Percentiles rank a stretch among this genome's conserved stretches.
These are phyloP conservation scores for Meda fulgida DNA, from an alignment of 2,797 vertebrate species.

Conservation along the genomic window DNA sequence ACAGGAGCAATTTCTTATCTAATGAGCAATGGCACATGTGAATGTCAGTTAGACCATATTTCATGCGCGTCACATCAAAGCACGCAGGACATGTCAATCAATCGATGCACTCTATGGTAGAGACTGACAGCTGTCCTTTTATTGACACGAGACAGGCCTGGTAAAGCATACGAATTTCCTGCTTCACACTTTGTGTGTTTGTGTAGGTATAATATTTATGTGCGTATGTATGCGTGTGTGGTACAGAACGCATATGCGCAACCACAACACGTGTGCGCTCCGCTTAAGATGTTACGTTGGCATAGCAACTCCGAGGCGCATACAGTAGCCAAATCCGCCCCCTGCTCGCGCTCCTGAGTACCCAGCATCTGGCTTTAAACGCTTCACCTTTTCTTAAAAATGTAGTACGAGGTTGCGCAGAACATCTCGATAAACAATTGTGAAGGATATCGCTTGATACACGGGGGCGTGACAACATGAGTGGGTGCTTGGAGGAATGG, in stretches of 20 bases:
- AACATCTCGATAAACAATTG: conserved; percentile 39
- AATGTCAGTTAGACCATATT: conserved; percentile 36
- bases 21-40: conserved; percentile 43
- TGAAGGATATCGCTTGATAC: conserved; percentile 36
- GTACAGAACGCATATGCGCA: conserved; percentile 2
- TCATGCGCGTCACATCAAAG: conserved; percentile 43
- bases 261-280: conserved; percentile 40
- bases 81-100: conserved; percentile 49
- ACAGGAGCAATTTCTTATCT: neutral
- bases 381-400: conserved; percentile 16
- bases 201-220: conserved; percentile 41
- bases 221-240: conserved; percentile 16
- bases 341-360: conserved; percentile 39
- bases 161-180: neutral
- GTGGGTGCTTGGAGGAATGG: conserved; percentile 20
- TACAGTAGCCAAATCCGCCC: conserved; percentile 66
- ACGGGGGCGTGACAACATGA: conserved; percentile 16
- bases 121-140: conserved; percentile 16
- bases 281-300: conserved; percentile 73
- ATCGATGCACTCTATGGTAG: conserved; percentile 20
- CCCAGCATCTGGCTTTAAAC: conserved; percentile 43
- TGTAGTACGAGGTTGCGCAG: conserved; percentile 25
- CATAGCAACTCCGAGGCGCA: conserved; percentile 75
- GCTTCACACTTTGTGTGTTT: conserved; percentile 13
- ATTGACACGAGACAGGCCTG: conserved; percentile 27